Evolutionary conservation across 2,113 vertebrate genomes (phyloP).

Genomic region (Aleadryas rufinucha): DNA sequence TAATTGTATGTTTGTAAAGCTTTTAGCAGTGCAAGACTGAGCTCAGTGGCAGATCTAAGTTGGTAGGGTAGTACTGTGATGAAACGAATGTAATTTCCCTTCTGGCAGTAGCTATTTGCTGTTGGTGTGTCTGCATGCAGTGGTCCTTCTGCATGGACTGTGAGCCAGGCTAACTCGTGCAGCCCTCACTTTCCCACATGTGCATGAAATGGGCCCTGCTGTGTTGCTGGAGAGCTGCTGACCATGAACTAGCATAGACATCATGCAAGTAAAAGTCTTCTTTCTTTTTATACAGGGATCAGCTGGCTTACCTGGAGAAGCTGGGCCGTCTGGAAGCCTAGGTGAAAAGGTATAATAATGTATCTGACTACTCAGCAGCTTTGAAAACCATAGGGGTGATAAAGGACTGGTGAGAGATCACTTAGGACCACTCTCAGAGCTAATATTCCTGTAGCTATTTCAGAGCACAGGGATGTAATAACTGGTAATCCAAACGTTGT

Average conservation of each 20-base stretch:
- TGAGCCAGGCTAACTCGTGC: not conserved
- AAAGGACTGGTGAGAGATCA: not conserved
- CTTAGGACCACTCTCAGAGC: not conserved
- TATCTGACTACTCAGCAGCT: not conserved
- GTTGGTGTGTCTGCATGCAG: not conserved
- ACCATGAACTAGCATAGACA: not conserved
- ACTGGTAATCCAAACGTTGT: not conserved
- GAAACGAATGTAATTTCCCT: not conserved
- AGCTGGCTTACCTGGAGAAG: constrained; percentile 83
- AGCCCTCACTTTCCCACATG: no score
- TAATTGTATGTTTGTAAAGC: not conserved
- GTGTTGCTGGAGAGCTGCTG: not conserved
- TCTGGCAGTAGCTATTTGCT: not conserved
- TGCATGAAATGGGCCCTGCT: not conserved
- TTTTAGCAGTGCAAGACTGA: not conserved
- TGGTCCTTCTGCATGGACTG: not conserved
- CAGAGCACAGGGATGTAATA: not conserved
- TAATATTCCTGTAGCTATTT: not conserved
- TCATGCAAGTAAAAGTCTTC: not conserved
- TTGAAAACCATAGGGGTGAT: not conserved
- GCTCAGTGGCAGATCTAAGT: not conserved
- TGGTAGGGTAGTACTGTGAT: not conserved
- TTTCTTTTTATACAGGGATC: constrained; percentile 78
- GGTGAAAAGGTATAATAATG: constrained; percentile 89
- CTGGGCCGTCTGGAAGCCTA: constrained; percentile 79